These are phyloP conservation scores for Apotomis capreana DNA, from an alignment of 2,888 invertebrate genomes.

Conservation along the genomic window DNA sequence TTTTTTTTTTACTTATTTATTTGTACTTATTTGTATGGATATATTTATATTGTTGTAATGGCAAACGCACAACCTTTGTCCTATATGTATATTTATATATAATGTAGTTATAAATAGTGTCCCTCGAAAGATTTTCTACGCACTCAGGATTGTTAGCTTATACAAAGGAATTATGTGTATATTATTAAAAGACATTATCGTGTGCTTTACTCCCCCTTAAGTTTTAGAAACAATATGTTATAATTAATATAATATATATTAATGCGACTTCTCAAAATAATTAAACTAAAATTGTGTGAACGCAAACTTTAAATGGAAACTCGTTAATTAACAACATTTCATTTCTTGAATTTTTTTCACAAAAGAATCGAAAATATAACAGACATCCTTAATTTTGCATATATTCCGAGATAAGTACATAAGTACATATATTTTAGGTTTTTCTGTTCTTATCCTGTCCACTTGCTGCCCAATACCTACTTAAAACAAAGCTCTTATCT, in stretches of 20 bases:
- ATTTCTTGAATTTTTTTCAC: too few relatives aligned
- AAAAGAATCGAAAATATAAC: too few relatives aligned
- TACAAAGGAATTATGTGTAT: slow-evolving; percentile 14
- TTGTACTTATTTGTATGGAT: background rate
- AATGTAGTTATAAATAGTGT: slow-evolving; percentile 21
- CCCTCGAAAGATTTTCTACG: slow-evolving; percentile 19
- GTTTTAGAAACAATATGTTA: background rate
- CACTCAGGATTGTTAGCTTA: slow-evolving; percentile 35
- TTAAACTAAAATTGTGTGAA: background rate
- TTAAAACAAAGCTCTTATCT: too few relatives aligned
- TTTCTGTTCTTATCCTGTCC: too few relatives aligned
- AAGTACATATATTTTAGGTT: too few relatives aligned
- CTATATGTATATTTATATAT: slow-evolving; percentile 21
- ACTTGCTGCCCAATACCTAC: too few relatives aligned
- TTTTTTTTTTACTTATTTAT: background rate
- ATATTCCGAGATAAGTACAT: too few relatives aligned
- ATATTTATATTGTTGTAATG: slow-evolving; percentile 15
- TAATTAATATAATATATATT: background rate
- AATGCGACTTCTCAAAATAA: background rate
- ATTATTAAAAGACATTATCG: slow-evolving; percentile 28
- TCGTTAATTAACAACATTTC: too few relatives aligned
- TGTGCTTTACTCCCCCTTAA: slow-evolving; percentile 13
- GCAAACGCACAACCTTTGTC: slow-evolving; percentile 39
- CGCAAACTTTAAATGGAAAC: background rate
- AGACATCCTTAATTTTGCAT: too few relatives aligned